These are phyloP conservation scores for Hofmannophila pseudospretella DNA, from an alignment of 2,888 invertebrate species.

Conservation along the genomic window DNA sequence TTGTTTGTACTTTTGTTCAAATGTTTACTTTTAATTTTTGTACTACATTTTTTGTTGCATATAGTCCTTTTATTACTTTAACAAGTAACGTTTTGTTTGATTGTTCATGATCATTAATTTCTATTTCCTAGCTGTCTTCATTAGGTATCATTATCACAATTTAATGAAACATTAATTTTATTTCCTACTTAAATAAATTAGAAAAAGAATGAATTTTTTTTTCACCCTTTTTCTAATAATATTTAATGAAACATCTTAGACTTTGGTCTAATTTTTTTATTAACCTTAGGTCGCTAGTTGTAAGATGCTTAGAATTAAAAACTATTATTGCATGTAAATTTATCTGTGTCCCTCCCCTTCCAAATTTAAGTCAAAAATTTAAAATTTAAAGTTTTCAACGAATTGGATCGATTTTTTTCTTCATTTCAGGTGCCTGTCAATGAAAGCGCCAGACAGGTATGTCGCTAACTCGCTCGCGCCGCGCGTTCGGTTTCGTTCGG, in stretches of 20 bases:
- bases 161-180: constrained; percentile 16
- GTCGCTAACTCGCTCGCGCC: constrained; percentile 67
- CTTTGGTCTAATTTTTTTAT: too few species aligned
- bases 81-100: constrained; percentile 11
- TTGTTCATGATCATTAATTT: constrained; percentile 12
- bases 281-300: too few species aligned
- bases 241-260: too few species aligned
- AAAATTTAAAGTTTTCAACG: constrained; percentile 78
- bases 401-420: constrained; percentile 82
- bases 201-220: too few species aligned
- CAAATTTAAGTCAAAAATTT: constrained; percentile 36
- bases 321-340: constrained; percentile 75
- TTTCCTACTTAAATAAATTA: too few species aligned
- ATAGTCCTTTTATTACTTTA: constrained; percentile 10
- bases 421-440: constrained; percentile 86
- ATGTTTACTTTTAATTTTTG: constrained; percentile 74
- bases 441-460: constrained; percentile 87
- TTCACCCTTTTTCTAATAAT: too few species aligned
- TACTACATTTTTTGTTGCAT: constrained; percentile 41
- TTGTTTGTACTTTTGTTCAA: constrained; percentile 63
- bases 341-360: constrained; percentile 60
- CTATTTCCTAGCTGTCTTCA: too few species aligned
- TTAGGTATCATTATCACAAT: constrained; percentile 13
- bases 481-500: constrained; percentile 69
- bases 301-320: too few species aligned